phyloP scores from a whole-genome alignment of 1,140 invertebrate genomes.

The Chironomus tepperi region DNA sequence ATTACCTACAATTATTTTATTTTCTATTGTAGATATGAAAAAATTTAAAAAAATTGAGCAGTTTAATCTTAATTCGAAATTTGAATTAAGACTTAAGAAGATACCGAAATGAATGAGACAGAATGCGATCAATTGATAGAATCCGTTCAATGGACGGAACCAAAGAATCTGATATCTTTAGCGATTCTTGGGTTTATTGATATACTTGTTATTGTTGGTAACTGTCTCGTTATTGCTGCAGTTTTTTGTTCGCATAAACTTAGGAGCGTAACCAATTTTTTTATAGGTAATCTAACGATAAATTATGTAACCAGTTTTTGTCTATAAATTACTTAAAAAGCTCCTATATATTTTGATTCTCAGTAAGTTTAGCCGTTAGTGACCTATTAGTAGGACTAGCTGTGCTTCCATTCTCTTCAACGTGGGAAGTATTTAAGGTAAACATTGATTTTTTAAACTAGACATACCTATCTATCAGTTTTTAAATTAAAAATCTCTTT shows the following conservation, averaged over 20 bases:
- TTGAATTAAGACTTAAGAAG: not conserved
- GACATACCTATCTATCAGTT: no score
- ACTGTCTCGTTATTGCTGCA: slow-evolving; percentile 84
- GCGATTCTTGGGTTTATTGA: slow-evolving; percentile 71
- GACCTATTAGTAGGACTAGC: slow-evolving; percentile 85
- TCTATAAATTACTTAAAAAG: not conserved
- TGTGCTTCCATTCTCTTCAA: slow-evolving; percentile 84
- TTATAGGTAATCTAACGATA: slow-evolving; percentile 51
- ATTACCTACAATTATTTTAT: no score
- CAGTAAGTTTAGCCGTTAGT: slow-evolving; percentile 79
- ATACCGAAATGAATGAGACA: slow-evolving; percentile 56
- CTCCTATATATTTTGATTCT: no score
- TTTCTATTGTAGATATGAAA: no score
- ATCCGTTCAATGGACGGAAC: slow-evolving; percentile 67
- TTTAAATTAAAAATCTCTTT: no score
- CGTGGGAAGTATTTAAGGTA: slow-evolving; percentile 81
- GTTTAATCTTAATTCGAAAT: not conserved
- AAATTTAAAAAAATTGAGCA: not conserved
- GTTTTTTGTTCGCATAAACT: slow-evolving; percentile 81
- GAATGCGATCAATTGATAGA: slow-evolving; percentile 65
- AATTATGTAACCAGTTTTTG: not conserved
- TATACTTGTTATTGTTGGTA: slow-evolving; percentile 78
- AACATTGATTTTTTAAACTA: no score
- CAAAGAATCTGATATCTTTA: slow-evolving; percentile 60
- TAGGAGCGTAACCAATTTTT: slow-evolving; percentile 87